These are phyloP conservation scores for Brachypalpus laphriformis DNA, from an alignment of 2,888 invertebrate species.

Conservation along the genomic window DNA sequence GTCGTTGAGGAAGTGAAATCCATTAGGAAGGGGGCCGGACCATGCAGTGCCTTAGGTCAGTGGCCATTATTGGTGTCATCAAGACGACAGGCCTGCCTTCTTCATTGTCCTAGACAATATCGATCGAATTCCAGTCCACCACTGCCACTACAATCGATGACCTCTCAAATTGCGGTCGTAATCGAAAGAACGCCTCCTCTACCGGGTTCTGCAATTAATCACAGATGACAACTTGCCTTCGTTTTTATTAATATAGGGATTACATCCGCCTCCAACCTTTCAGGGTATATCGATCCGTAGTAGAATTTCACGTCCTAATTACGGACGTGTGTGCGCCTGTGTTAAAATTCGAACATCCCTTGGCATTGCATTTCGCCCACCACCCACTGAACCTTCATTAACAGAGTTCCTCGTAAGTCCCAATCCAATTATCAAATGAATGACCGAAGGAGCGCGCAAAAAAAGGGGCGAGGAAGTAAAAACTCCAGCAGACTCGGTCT, in stretches of 20 bases:
- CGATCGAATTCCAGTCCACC: conserved; percentile 9
- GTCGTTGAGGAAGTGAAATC: conserved; percentile 16
- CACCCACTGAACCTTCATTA: conserved; percentile 42
- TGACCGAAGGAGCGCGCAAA: conserved; percentile 1
- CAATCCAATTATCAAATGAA: conserved; percentile 59
- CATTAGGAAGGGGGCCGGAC: conserved; percentile 12
- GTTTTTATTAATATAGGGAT: conserved; percentile 22
- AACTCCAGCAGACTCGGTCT: conserved; percentile 1
- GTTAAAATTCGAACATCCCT: conserved; percentile 21
- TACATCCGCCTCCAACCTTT: not conserved
- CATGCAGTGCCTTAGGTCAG: conserved; percentile 65
- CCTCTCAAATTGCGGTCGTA: conserved; percentile 48
- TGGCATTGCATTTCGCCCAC: not conserved
- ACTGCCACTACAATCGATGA: not conserved
- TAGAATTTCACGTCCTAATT: conserved; percentile 38
- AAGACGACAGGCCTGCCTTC: conserved; percentile 18
- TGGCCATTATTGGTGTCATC: conserved; percentile 64
- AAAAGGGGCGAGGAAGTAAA: not conserved
- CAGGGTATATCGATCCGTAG: conserved; percentile 23
- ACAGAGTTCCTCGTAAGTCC: conserved; percentile 32
- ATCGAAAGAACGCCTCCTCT: conserved; percentile 23
- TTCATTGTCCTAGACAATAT: conserved; percentile 56
- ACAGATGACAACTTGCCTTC: conserved; percentile 49
- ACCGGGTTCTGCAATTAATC: conserved; percentile 56
- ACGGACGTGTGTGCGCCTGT: not conserved